Percentiles rank a stretch among this genome's conserved stretches.
Evolutionary conservation across 2,888 invertebrate species (phyloP).

Genomic region (Oxycera nigricornis): DNA sequence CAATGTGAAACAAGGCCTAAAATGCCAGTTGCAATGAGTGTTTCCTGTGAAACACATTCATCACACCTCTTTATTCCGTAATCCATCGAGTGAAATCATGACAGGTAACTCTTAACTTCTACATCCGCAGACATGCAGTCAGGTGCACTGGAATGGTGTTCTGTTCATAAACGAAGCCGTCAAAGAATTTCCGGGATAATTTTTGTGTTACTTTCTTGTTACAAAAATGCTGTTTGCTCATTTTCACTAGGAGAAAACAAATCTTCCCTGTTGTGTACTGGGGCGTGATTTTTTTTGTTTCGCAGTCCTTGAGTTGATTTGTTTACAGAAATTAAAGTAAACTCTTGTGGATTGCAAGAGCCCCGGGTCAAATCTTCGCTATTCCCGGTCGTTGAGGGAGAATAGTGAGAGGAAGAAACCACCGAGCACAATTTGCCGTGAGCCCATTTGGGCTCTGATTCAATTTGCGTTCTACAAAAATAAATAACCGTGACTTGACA

Average conservation of each 20-base stretch:
- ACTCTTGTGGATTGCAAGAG: constrained; percentile 14
- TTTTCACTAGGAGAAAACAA: constrained; percentile 25
- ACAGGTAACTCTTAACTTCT: not conserved
- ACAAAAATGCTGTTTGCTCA: constrained; percentile 31
- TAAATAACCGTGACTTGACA: too few relatives aligned
- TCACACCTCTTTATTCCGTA: too few relatives aligned
- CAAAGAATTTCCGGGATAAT: constrained; percentile 37
- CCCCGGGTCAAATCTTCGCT: not conserved
- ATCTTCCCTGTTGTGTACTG: not conserved
- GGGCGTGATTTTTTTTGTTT: not conserved
- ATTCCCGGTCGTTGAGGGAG: too few relatives aligned
- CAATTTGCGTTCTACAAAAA: too few relatives aligned
- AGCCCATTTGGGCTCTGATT: too few relatives aligned
- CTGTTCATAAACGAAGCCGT: constrained; percentile 6
- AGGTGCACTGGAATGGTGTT: constrained; percentile 19
- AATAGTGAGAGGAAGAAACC: too few relatives aligned
- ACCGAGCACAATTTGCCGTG: too few relatives aligned
- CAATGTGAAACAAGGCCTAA: too few relatives aligned
- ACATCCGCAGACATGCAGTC: constrained; percentile 5
- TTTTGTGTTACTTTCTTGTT: constrained; percentile 26
- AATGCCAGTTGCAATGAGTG: too few relatives aligned
- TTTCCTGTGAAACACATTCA: too few relatives aligned
- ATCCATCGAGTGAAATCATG: too few relatives aligned
- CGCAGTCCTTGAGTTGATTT: constrained; percentile 13
- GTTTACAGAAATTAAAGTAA: constrained; percentile 32